Evolutionary conservation across 37 sponge, comb jelly and placozoan species (phyloP).

Genomic region (Oopsacas minuta): DNA sequence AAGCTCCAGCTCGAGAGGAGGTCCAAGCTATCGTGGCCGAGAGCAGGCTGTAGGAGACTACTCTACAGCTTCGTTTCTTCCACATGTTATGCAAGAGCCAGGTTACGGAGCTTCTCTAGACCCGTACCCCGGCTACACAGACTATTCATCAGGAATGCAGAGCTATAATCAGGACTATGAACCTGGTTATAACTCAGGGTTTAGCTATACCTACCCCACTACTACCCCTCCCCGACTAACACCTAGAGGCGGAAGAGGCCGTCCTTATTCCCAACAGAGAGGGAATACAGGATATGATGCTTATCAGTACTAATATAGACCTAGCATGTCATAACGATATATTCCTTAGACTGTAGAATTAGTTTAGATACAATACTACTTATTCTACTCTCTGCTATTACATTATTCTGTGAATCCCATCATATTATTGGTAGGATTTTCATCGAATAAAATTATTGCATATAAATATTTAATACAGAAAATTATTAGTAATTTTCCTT

Average conservation of each 20-base stretch:
- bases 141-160: not conserved
- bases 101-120: not conserved
- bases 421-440: too few species aligned
- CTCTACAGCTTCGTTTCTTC: not conserved
- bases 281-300: not conserved
- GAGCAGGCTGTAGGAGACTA: not conserved
- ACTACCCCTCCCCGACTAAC: not conserved
- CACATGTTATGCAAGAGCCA: not conserved
- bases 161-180: not conserved
- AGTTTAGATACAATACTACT: too few species aligned
- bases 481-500: too few species aligned
- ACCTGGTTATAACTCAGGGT: not conserved
- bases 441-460: too few species aligned
- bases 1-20: not conserved
- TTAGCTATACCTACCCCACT: not conserved
- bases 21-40: not conserved
- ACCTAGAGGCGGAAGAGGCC: too few species aligned
- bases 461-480: too few species aligned
- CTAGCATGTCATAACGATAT: too few species aligned
- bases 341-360: too few species aligned
- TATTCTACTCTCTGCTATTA: too few species aligned
- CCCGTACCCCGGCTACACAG: not conserved
- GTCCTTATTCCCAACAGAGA: not conserved
- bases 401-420: too few species aligned
- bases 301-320: too few species aligned